phyloP scores from a whole-genome alignment of 2,888 invertebrate species.

The Pycnomerus fuliginosus region DNA sequence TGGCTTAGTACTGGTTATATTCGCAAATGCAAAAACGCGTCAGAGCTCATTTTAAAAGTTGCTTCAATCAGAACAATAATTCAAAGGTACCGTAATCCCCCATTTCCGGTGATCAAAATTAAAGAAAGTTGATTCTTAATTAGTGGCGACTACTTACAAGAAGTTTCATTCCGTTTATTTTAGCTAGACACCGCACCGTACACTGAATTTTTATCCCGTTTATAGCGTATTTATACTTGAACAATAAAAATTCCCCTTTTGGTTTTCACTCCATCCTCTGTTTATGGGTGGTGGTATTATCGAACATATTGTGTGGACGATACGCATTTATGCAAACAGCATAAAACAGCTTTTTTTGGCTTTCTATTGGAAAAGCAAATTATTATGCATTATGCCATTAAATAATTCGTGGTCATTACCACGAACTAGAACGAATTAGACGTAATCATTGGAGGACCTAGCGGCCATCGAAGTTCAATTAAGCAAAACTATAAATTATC shows the following conservation, averaged over 20 bases:
- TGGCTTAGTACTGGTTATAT: too few relatives aligned
- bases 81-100: too few relatives aligned
- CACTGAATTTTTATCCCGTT: conserved; percentile 20
- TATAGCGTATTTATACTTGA: conserved; percentile 17
- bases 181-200: conserved; percentile 1
- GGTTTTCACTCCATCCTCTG: conserved; percentile 10
- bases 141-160: conserved; percentile 13
- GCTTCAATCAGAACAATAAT: too few relatives aligned
- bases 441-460: too few relatives aligned
- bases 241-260: conserved; percentile 8
- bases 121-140: conserved; percentile 11
- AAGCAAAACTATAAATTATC: too few relatives aligned
- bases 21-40: too few relatives aligned
- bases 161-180: conserved; percentile 12
- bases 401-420: background rate
- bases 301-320: conserved; percentile 3
- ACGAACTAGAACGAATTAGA: background rate
- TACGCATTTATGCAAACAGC: conserved; percentile 18
- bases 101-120: background rate
- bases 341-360: conserved; percentile 10
- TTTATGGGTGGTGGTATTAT: conserved; percentile 9
- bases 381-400: background rate
- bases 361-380: conserved; percentile 17
- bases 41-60: too few relatives aligned
- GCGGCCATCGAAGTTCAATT: too few relatives aligned